A percentile compares a stretch with the other conserved stretches of the same genome.
Evolutionary conservation across 2,888 invertebrate species (phyloP).

Genomic region (Podabrus alpinus): DNA sequence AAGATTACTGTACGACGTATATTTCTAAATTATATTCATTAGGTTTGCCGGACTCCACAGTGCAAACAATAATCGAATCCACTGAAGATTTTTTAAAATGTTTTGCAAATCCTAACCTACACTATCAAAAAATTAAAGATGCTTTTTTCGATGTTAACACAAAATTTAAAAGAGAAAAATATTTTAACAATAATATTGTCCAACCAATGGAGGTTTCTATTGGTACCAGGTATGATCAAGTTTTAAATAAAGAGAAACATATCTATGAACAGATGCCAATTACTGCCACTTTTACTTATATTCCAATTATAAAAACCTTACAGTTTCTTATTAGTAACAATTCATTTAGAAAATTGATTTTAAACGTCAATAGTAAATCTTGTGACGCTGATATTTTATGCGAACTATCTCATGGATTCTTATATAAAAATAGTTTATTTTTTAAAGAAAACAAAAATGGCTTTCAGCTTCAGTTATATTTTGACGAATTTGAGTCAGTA

Average conservation of each 20-base stretch:
- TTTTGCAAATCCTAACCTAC: background rate
- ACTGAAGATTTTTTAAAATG: conserved; percentile 2
- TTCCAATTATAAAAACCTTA: conserved; percentile 14
- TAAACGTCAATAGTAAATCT: background rate
- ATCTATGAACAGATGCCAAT: conserved; percentile 2
- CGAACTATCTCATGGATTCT: background rate
- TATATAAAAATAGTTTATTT: background rate
- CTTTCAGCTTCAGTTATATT: conserved; percentile 26
- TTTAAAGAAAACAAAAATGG: conserved; percentile 1
- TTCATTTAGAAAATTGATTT: conserved; percentile 13
- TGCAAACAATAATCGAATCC: conserved; percentile 5
- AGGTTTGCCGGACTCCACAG: conserved; percentile 1
- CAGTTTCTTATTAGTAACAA: conserved; percentile 8
- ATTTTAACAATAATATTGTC: conserved; percentile 10
- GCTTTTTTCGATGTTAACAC: background rate
- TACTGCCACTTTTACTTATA: conserved; percentile 8
- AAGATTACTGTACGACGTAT: background rate
- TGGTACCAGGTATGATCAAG: conserved; percentile 8
- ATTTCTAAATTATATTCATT: conserved; percentile 11
- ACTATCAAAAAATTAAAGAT: background rate
- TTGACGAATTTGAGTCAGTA: conserved; percentile 24
- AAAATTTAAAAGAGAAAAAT: conserved; percentile 13
- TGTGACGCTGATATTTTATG: background rate
- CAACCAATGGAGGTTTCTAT: conserved; percentile 2
- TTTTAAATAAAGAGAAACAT: background rate